Evolutionary conservation across 2,797 vertebrate genomes (phyloP).

Genomic region (Fundulus diaphanus): DNA sequence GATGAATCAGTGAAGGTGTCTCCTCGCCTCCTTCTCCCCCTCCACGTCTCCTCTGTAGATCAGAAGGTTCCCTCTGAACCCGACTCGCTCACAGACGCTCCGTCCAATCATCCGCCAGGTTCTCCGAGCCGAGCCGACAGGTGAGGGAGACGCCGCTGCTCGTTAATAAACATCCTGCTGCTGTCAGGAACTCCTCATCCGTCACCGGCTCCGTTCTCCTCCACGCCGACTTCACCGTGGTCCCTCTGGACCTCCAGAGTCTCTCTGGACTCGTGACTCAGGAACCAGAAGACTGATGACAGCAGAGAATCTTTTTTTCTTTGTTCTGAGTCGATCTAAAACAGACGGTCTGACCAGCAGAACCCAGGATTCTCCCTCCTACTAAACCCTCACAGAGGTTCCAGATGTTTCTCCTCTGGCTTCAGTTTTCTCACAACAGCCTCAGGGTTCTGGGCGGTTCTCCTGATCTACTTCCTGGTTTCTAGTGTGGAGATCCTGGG

Average conservation of each 20-base stretch:
- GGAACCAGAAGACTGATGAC: too few species aligned
- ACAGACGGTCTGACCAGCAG: too few species aligned
- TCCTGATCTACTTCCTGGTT: too few species aligned
- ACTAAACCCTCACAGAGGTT: too few species aligned
- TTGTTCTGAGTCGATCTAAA: too few species aligned
- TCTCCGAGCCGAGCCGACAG: constrained; percentile 4
- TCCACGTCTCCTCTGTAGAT: constrained; percentile 22
- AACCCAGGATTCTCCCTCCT: too few species aligned
- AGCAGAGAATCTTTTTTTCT: too few species aligned
- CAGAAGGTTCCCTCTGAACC: constrained; percentile 56
- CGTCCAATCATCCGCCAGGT: background rate
- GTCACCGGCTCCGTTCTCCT: background rate
- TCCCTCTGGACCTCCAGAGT: background rate
- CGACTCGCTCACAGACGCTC: background rate
- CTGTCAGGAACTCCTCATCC: background rate
- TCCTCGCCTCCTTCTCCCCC: background rate
- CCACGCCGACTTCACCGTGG: background rate
- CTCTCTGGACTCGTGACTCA: background rate
- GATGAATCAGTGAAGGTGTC: constrained; percentile 59
- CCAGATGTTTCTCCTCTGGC: too few species aligned
- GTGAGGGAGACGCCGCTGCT: background rate
- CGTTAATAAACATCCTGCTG: background rate
- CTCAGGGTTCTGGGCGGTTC: too few species aligned
- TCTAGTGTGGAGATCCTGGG: too few species aligned
- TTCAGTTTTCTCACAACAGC: too few species aligned